phyloP scores from a whole-genome alignment of 2,113 vertebrate species.

The Notarius quadriscutis region DNA sequence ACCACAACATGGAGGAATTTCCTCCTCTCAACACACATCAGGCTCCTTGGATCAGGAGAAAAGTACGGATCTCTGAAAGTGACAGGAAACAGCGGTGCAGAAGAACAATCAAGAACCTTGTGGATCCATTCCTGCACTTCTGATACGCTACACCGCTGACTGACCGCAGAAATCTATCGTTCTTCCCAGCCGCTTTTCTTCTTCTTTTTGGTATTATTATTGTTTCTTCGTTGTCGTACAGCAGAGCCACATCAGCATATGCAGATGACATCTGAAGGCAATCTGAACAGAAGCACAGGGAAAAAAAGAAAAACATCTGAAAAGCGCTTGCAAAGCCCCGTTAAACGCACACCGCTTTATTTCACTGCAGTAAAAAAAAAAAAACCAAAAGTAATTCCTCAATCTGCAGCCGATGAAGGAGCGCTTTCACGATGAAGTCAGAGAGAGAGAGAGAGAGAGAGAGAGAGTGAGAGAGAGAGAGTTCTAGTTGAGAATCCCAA shows the following conservation, averaged over 20 bases:
- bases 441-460: conserved; percentile 9
- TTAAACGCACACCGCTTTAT: conserved; percentile 67
- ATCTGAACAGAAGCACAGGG: conserved; percentile 70
- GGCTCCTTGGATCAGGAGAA: conserved; percentile 33
- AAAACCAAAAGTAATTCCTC: conserved; percentile 63
- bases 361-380: conserved; percentile 66
- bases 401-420: conserved; percentile 48
- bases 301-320: conserved; percentile 66
- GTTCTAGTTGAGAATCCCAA: background rate
- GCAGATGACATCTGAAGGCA: conserved; percentile 83
- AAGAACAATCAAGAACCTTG: conserved; percentile 54
- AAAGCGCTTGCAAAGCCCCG: conserved; percentile 73
- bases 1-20: conserved; percentile 19
- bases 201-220: conserved; percentile 64
- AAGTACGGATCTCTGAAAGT: conserved; percentile 55
- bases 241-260: conserved; percentile 71
- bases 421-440: background rate
- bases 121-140: conserved; percentile 63
- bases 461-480: conserved; percentile 42
- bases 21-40: conserved; percentile 28
- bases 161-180: conserved; percentile 56
- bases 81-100: conserved; percentile 66
- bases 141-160: conserved; percentile 57
- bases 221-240: background rate
- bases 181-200: background rate